A percentile compares a stretch with the other conserved stretches of the same genome.
phyloP scores from a whole-genome alignment of 2,797 vertebrate genomes.

The Malurus splendens region DNA sequence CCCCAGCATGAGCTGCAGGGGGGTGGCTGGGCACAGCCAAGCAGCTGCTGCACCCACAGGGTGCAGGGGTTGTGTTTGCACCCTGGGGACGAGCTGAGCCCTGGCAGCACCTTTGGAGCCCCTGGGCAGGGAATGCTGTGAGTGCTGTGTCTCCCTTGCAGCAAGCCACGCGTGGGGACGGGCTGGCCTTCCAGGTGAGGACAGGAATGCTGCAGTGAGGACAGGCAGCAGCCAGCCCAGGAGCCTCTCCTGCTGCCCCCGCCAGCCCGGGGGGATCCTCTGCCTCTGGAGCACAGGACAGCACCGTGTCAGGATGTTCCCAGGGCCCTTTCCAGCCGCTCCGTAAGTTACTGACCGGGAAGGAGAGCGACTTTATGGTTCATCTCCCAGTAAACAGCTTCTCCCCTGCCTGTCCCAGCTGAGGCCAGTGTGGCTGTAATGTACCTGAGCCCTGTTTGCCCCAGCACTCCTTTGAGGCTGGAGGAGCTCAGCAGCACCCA shows the following conservation, averaged over 20 bases:
- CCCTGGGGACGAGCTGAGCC: background rate
- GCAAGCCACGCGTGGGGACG: slow-evolving; percentile 88
- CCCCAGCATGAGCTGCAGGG: background rate
- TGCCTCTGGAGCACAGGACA: background rate
- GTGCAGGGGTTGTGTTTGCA: background rate
- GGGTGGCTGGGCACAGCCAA: background rate
- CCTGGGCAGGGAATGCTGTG: background rate
- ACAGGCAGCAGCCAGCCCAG: background rate
- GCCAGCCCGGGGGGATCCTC: background rate
- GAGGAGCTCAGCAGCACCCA: background rate
- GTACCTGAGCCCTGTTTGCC: background rate
- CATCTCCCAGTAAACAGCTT: background rate
- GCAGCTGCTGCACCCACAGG: background rate
- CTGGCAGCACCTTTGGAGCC: background rate
- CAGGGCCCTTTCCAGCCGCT: background rate
- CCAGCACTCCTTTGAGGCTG: accelerated
- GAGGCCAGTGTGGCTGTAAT: background rate
- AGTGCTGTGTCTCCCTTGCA: slow-evolving; percentile 15
- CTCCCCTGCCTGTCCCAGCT: background rate
- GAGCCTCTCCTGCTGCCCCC: background rate
- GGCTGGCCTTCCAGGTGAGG: slow-evolving; percentile 85
- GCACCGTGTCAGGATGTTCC: background rate
- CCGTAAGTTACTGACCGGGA: slow-evolving; percentile 35
- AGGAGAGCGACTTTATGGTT: background rate
- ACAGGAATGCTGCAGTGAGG: slow-evolving; percentile 71